Conservation (phyloP, 2,113 vertebrate species). For the Gasterosteus nipponicus region DNA sequence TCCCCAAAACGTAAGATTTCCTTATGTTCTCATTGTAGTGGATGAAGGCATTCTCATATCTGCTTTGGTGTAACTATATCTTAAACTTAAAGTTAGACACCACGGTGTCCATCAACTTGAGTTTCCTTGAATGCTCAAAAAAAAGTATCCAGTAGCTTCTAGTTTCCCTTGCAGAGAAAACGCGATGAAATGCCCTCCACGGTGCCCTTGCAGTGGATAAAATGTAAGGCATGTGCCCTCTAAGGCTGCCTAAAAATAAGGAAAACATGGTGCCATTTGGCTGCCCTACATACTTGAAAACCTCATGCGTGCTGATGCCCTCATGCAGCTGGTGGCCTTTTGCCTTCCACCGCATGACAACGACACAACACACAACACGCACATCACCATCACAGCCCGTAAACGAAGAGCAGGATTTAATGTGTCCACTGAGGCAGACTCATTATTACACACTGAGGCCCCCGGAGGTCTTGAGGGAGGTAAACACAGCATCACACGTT, state of each 20-base stretch:
- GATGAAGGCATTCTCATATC: neutral
- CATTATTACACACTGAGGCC: slow-evolving; percentile 54
- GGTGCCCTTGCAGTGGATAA: neutral
- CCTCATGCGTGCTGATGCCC: neutral
- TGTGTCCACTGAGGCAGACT: slow-evolving; percentile 50
- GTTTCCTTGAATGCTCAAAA: too few species aligned
- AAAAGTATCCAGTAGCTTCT: too few species aligned
- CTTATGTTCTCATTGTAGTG: neutral
- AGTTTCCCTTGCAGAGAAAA: neutral
- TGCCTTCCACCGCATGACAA: slow-evolving; percentile 9
- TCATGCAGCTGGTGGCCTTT: neutral
- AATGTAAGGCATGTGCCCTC: neutral
- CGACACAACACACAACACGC: slow-evolving; percentile 21
- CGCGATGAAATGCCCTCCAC: neutral
- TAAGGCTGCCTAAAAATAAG: neutral
- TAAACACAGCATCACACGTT: slow-evolving; percentile 63
- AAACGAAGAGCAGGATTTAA: slow-evolving; percentile 45
- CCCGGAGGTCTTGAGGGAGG: slow-evolving; percentile 41
- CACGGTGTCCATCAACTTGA: too few species aligned
- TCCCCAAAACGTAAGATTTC: neutral
- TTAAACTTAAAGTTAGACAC: neutral
- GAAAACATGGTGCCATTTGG: neutral
- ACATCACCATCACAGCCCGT: slow-evolving; percentile 27
- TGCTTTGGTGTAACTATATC: neutral
- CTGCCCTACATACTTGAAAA: neutral